Conservation (phyloP, 2,888 invertebrate species). For the Gisinianus flammeolus region DNA sequence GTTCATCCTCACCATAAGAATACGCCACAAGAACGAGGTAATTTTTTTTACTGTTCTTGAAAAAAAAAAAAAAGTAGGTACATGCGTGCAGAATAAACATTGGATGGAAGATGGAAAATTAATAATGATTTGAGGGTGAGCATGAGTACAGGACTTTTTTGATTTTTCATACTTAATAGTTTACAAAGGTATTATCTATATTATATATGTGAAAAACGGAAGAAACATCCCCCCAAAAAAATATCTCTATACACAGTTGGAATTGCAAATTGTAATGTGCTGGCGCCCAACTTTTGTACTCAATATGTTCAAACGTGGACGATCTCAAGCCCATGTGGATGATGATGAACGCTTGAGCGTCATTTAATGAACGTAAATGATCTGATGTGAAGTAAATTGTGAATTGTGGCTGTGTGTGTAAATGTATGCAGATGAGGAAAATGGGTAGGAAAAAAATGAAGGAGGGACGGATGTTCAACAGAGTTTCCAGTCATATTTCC, state of each 20-base stretch:
- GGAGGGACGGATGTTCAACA: background rate
- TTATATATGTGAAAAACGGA: background rate
- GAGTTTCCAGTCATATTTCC: background rate
- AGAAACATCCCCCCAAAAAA: background rate
- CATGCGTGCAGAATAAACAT: no score
- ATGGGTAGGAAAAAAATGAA: background rate
- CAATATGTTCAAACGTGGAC: background rate
- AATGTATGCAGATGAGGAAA: background rate
- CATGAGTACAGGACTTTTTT: no score
- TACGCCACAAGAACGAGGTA: no score
- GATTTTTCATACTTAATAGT: no score
- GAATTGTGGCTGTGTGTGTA: background rate
- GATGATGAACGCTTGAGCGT: constrained; percentile 8
- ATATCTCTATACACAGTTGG: background rate
- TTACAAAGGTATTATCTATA: background rate
- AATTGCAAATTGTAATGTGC: background rate
- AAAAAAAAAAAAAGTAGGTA: no score
- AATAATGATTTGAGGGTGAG: no score
- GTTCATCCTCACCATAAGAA: background rate
- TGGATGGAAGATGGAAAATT: no score
- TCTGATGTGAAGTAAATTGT: background rate
- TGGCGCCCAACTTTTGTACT: background rate
- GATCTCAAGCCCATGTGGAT: background rate
- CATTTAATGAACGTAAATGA: constrained; percentile 17
- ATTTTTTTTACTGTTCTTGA: no score